Percentiles rank a stretch among this genome's conserved stretches.
phyloP scores from a whole-genome alignment of 2,888 invertebrate genomes.

The Ametastegia equiseti region DNA sequence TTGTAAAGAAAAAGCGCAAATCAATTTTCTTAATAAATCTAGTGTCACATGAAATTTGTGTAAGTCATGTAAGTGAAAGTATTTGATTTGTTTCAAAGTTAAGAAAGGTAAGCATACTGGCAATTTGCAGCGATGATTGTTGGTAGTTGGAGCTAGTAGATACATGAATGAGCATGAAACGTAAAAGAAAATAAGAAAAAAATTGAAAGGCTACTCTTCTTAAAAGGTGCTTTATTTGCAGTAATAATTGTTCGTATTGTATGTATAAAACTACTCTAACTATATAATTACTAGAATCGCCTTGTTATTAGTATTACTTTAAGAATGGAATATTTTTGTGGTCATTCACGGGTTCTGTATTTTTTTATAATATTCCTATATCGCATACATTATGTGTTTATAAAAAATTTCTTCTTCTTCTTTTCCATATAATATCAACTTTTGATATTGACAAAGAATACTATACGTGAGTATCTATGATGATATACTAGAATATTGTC shows the following conservation, averaged over 20 bases:
- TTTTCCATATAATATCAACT: constrained; percentile 54
- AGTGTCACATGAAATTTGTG: neutral
- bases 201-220: constrained; percentile 51
- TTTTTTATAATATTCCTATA: constrained; percentile 30
- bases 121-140: neutral
- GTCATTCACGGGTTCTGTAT: constrained; percentile 47
- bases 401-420: constrained; percentile 51
- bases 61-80: neutral
- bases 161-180: neutral
- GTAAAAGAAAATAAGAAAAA: neutral
- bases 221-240: constrained; percentile 70
- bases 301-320: constrained; percentile 62
- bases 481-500: constrained; percentile 60
- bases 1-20: neutral
- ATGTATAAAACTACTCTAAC: constrained; percentile 72
- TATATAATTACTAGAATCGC: constrained; percentile 60
- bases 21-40: too few species aligned
- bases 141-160: neutral
- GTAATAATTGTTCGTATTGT: constrained; percentile 63
- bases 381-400: constrained; percentile 44
- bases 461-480: constrained; percentile 60
- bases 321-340: constrained; percentile 59
- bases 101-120: neutral
- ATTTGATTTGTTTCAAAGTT: neutral
- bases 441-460: constrained; percentile 59